Evolutionary conservation across 2,113 vertebrate genomes (phyloP), one percentile per base, ranked within the genome.

Genomic region (Phalacrocorax brasilianus): DNA sequence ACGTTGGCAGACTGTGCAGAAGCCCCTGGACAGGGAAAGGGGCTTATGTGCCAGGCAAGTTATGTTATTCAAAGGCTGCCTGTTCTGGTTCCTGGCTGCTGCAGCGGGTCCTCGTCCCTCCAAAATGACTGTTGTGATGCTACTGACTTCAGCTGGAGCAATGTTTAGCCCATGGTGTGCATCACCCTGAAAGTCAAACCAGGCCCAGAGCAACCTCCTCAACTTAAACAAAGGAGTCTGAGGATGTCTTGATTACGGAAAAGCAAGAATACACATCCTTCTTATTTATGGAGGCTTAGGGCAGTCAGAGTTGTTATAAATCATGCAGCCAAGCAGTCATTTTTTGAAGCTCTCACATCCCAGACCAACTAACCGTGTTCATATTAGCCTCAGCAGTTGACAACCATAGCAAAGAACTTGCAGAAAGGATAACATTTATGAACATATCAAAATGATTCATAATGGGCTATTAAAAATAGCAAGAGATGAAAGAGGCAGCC

Each of bases 391-490:
- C 66, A 67, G 88, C 82, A 55, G 71, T 27, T 92, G 93, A 97
- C 71, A 96, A 76, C 61, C 75, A 50, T 56, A 72, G 86, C 75
- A 88, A 68, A 83, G 75, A 85, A 83, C 67, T 53, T 33, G 58
- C 61, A 77, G 82, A 68, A 92, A 82, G 94, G 83, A 92, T 93
- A 96, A 92, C 91, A 95, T 95, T 96, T 96, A 91, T 93, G 86
- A 97, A 96, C 89, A 59, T 72, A 93, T 85, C 91, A 91, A 88
- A 95, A 91, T 92, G 44, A 93, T 96, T 95, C 89, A 95, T 92
- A 93, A 96, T 62, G 62, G 56, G 53, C 79, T 88, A 91, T 95
- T 88, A 91, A 97, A 96, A 93, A 82, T 85, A 75, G 78, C 35
- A 78, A 66, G 80, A 95, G 72, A 91, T 95, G 89, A 89, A 91